Evolutionary conservation across 1,140 invertebrate genomes (phyloP).

Genomic region (Scaptomyza pallida): DNA sequence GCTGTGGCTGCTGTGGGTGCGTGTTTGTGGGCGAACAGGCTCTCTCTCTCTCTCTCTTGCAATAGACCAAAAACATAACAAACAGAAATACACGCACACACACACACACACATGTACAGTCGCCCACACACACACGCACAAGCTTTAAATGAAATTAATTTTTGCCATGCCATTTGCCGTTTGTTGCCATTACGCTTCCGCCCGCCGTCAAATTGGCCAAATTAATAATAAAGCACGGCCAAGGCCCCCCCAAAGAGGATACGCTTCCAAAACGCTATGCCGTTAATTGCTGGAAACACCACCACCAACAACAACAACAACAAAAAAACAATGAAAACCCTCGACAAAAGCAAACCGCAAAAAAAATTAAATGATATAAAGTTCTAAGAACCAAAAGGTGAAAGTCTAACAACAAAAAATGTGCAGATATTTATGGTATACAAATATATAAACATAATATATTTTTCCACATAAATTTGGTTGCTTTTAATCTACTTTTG

Average conservation of each 20-base stretch:
- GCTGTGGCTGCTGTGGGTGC: slow-evolving; percentile 62
- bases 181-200: slow-evolving; percentile 60
- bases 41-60: slow-evolving; percentile 23
- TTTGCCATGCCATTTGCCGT: slow-evolving; percentile 52
- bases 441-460: no score
- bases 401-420: no score
- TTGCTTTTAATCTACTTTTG: no score
- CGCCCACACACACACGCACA: neutral
- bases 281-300: slow-evolving; percentile 70
- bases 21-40: slow-evolving; percentile 61
- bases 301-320: slow-evolving; percentile 34
- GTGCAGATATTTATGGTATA: no score
- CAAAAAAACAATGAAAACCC: slow-evolving; percentile 45
- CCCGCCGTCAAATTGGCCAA: slow-evolving; percentile 63
- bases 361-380: slow-evolving; percentile 1
- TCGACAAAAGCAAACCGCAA: neutral
- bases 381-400: no score
- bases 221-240: slow-evolving; percentile 65
- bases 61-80: neutral
- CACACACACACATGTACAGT: neutral
- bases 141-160: slow-evolving; percentile 66
- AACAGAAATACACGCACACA: neutral
- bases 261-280: slow-evolving; percentile 45
- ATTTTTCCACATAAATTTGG: no score
- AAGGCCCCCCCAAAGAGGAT: slow-evolving; percentile 52